Evolutionary conservation across 2,113 vertebrate species (phyloP).

Genomic region (Tupaia tana): DNA sequence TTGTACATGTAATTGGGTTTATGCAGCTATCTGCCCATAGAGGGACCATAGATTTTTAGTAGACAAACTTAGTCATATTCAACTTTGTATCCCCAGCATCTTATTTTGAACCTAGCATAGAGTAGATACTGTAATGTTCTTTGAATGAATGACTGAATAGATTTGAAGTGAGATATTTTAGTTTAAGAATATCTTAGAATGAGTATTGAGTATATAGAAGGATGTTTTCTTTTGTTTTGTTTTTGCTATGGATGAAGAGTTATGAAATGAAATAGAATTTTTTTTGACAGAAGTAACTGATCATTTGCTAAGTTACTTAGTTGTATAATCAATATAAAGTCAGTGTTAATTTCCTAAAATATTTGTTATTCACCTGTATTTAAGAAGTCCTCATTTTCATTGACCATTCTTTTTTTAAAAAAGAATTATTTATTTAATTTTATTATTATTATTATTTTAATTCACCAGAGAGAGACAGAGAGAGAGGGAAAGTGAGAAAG

Average conservation of each 20-base stretch:
- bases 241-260: not conserved
- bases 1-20: not conserved
- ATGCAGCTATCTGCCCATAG: not conserved
- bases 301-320: not conserved
- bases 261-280: not conserved
- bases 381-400: not conserved
- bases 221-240: too few species aligned
- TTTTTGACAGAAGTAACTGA: not conserved
- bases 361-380: not conserved
- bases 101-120: not conserved
- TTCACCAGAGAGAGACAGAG: too few species aligned
- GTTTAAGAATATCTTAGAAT: not conserved
- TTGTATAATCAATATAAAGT: not conserved
- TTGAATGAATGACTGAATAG: not conserved
- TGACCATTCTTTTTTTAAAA: not conserved
- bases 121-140: not conserved
- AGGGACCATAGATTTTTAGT: not conserved
- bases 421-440: too few species aligned
- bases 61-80: not conserved
- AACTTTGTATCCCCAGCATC: not conserved
- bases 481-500: too few species aligned
- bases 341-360: not conserved
- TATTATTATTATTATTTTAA: too few species aligned
- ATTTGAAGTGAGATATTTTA: not conserved
- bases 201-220: not conserved